Conservation (phyloP, 2,113 vertebrate species). For the Kobus ellipsiprymnus region DNA sequence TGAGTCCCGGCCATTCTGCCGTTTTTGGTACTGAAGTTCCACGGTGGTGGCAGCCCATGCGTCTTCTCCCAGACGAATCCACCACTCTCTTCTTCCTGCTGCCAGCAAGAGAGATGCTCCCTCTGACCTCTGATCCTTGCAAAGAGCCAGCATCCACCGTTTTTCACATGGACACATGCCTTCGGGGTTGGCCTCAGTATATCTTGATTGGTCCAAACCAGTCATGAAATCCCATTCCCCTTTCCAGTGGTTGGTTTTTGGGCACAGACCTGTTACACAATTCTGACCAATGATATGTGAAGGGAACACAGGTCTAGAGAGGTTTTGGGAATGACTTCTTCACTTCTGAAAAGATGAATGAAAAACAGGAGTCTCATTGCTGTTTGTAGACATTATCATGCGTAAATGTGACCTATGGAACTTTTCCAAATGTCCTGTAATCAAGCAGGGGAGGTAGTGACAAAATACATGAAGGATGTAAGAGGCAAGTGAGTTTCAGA, state of each 20-base stretch:
- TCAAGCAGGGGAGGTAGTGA: not conserved
- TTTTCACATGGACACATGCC: not conserved
- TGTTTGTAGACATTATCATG: not conserved
- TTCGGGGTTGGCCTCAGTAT: not conserved
- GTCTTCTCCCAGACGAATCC: not conserved
- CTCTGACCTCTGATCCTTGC: not conserved
- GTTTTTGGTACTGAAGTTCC: constrained; percentile 89
- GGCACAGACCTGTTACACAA: not conserved
- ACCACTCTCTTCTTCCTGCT: not conserved
- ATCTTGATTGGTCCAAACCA: not conserved
- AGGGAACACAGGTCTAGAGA: not conserved
- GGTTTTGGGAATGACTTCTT: not conserved
- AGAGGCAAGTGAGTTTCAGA: not conserved
- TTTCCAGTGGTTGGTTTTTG: not conserved
- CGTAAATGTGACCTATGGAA: not conserved
- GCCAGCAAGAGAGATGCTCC: not conserved
- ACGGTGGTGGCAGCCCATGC: constrained; percentile 84
- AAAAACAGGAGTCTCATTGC: not conserved
- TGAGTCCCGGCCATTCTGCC: constrained; percentile 84
- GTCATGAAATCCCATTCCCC: not conserved
- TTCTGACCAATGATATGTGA: not conserved
- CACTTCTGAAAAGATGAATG: not conserved
- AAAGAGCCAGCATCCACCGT: not conserved
- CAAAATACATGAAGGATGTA: not conserved
- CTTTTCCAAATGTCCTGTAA: not conserved